Base-by-base conservation (phyloP, 1,140 invertebrate genomes). In the Drosophila pachea region DNA sequence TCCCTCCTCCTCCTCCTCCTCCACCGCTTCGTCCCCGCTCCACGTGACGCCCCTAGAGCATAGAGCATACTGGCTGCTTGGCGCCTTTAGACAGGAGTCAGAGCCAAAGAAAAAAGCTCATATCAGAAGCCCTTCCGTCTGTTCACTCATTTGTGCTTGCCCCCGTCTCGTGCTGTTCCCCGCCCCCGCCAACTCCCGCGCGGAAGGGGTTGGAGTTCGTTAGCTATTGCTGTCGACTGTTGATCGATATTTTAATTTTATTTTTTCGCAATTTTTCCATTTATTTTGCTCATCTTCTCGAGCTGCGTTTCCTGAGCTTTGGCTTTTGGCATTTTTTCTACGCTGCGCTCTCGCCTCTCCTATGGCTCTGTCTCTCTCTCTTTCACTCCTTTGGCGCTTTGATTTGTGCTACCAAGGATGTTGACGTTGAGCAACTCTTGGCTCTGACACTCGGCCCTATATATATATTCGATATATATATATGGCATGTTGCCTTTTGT, bases 161-260 rank as follows among this genome's bases (percentile, higher is more conserved):
- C 45, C 40, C 14, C 6, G 22, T 22, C 22, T 22, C 22, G 22
- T 3, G 22, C 22, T 3, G 22, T 3, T 22, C 29, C 6, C 40
- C 40, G 7, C 36, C 22, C 38, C 31, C 11, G 7, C 4, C 22
- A 4, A 9, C 29, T 36, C 16, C 22, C n/a, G 11, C 29, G 49
- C 53, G 65, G 40, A 84, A 86, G 77, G 81, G 81, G 81, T 84
- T 79, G 67, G 76, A 86, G 76, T 81, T 86, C 81, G 76, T 86
- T 86, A 81, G 66, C 71, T 69, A 48, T 43, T 62, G 66, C 81
- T 76, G 74, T 55, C 71, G 67, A 73, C 69, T 70, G 52, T 68
- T 84, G 79, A 86, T 86, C 81, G 81, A 86, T 86, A 86, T 86
- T 86, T 86, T 86, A 86, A 86, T 86, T 84, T 84, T 71, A 74